phyloP scores from a whole-genome alignment of 2,888 invertebrate genomes.

The Dascillus cervinus region DNA sequence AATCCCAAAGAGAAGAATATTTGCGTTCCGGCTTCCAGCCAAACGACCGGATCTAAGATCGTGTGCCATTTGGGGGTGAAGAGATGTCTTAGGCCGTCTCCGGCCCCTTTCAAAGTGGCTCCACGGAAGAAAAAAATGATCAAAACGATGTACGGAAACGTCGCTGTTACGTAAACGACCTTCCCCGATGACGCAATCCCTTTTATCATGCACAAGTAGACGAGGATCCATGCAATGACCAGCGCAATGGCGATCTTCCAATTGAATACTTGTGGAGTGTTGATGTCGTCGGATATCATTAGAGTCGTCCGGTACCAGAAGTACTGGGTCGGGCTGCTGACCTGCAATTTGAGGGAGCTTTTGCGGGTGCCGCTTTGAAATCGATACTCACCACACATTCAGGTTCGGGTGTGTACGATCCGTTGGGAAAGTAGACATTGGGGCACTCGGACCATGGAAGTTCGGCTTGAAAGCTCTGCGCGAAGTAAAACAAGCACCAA shows the following conservation, averaged over 20 bases:
- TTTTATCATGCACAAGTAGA: conserved; percentile 95
- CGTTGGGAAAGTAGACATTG: conserved; percentile 69
- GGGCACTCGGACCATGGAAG: conserved; percentile 91
- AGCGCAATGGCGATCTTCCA: conserved; percentile 85
- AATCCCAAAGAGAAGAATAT: conserved; percentile 94
- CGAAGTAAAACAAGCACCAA: conserved; percentile 94
- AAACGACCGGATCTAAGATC: conserved; percentile 87
- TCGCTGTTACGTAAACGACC: conserved; percentile 93
- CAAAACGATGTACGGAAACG: conserved; percentile 91
- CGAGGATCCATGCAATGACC: conserved; percentile 85
- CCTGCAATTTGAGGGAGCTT: conserved; percentile 45
- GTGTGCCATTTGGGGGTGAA: conserved; percentile 92
- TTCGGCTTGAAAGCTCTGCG: conserved; percentile 86
- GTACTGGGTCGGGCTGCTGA: conserved; percentile 85
- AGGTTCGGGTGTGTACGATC: conserved; percentile 69
- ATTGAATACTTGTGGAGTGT: conserved; percentile 79
- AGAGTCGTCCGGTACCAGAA: conserved; percentile 94
- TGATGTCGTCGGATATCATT: conserved; percentile 82
- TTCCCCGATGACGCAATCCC: conserved; percentile 96
- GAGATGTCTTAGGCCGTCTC: conserved; percentile 77
- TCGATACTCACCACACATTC: conserved; percentile 66
- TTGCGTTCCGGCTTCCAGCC: conserved; percentile 96
- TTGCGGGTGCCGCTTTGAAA: conserved; percentile 2
- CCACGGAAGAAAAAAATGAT: conserved; percentile 95
- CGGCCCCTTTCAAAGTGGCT: conserved; percentile 76